Conservation (phyloP, 92 coral and sea anemone genomes). For the Siderastrea radians region DNA sequence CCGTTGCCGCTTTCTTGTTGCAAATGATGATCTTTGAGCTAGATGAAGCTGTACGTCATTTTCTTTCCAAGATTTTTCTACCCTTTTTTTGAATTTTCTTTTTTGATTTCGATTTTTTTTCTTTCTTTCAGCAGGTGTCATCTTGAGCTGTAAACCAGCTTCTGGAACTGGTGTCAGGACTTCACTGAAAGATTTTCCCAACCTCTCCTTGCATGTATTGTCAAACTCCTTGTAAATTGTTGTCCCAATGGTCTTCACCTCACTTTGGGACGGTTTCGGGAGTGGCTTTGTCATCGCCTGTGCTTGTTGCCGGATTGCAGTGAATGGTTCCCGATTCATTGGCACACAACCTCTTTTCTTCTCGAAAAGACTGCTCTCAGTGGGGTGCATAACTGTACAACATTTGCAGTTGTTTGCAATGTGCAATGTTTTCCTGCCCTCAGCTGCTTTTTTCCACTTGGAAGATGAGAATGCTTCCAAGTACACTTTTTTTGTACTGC, state of each 20-base stretch:
- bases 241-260: neutral
- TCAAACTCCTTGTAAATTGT: neutral
- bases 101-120: too few species aligned
- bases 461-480: too few species aligned
- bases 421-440: neutral
- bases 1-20: conserved; percentile 24
- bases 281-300: neutral
- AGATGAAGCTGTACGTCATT: conserved; percentile 31
- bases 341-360: conserved; percentile 1
- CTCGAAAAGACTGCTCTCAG: neutral
- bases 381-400: neutral
- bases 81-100: neutral
- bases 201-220: neutral
- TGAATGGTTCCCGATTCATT: neutral
- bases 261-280: neutral
- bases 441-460: neutral
- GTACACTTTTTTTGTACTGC: too few species aligned
- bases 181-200: too few species aligned
- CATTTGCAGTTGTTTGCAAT: neutral
- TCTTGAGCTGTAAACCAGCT: neutral
- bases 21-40: conserved; percentile 27
- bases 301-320: too few species aligned
- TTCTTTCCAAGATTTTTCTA: conserved; percentile 22
- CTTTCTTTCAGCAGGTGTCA: conserved; percentile 13
- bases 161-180: too few species aligned